Conservation (phyloP, 2,113 vertebrate species). For the Cavia aperea region DNA sequence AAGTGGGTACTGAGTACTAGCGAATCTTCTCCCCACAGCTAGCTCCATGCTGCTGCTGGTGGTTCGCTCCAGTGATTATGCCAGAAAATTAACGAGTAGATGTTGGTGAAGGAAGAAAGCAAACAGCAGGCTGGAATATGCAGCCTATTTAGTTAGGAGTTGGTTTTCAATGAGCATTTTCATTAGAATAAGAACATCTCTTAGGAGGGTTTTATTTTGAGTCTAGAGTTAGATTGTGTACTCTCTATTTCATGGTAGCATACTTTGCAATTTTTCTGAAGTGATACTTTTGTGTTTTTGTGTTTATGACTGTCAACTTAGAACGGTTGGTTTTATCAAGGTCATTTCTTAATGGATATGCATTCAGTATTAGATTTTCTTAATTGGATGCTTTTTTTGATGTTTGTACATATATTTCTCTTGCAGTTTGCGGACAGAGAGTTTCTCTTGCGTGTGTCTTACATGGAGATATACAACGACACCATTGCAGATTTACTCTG, state of each 20-base stretch:
- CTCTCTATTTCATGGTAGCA: not conserved
- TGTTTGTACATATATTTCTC: slow-evolving; percentile 4
- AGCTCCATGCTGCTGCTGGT: not conserved
- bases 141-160: not conserved
- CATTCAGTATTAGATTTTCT: slow-evolving; percentile 6
- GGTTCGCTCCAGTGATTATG: not conserved
- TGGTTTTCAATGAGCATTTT: slow-evolving; percentile 25
- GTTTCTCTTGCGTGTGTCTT: slow-evolving; percentile 93
- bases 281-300: not conserved
- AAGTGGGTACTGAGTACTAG: not conserved
- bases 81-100: not conserved
- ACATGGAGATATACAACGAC: slow-evolving; percentile 99
- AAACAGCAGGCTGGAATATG: not conserved
- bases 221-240: not conserved
- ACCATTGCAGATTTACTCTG: slow-evolving; percentile 92
- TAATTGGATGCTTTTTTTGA: not conserved
- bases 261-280: slow-evolving; percentile 12
- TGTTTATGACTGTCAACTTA: not conserved
- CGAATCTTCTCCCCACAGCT: not conserved
- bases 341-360: not conserved
- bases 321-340: not conserved
- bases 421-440: slow-evolving; percentile 89
- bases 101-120: not conserved
- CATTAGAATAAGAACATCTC: not conserved
- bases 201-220: slow-evolving; percentile 13